Conservation (phyloP, 2,113 vertebrate species). For the Platysteira castanea region DNA sequence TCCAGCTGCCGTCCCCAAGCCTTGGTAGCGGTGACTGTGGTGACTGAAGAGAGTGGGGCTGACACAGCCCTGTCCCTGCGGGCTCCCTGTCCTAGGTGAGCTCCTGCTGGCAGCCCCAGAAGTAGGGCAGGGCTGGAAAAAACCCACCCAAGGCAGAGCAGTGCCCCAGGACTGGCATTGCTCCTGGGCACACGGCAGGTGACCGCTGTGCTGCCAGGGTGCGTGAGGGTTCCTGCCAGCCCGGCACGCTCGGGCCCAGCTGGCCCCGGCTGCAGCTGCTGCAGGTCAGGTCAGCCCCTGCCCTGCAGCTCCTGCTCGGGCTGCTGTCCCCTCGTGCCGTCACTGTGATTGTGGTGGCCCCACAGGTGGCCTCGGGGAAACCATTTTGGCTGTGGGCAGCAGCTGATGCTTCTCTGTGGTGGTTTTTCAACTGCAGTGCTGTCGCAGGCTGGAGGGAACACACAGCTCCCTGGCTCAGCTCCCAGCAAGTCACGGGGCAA, state of each 20-base stretch:
- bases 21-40: neutral
- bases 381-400: neutral
- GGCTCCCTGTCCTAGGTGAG: neutral
- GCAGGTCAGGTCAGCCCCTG: neutral
- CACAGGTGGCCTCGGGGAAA: neutral
- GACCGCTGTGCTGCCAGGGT: neutral
- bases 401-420: neutral
- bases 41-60: neutral
- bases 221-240: neutral
- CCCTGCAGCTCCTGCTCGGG: neutral
- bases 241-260: rapidly evolving
- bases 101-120: neutral
- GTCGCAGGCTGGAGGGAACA: neutral
- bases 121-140: neutral
- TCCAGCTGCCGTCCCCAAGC: slow-evolving; percentile 2
- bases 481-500: neutral
- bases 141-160: neutral
- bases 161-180: neutral
- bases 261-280: neutral
- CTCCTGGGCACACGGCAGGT: neutral
- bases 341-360: neutral
- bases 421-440: neutral
- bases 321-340: rapidly evolving
- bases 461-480: neutral
- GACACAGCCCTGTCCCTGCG: neutral